phyloP scores from a whole-genome alignment of 2,888 invertebrate species.

The Biston stratarius region DNA sequence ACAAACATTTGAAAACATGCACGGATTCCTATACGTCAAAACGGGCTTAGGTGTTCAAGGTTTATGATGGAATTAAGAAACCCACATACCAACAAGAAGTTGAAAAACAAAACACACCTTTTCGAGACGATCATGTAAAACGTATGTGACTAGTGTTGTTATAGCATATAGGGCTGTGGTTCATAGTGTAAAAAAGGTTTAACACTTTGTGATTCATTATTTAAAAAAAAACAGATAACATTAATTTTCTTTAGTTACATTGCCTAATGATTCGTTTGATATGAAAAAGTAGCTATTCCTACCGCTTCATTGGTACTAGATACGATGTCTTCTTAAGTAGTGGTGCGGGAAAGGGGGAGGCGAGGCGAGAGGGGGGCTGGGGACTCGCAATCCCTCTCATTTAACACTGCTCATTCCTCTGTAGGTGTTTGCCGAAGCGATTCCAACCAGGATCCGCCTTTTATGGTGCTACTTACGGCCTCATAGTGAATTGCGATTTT shows the following conservation, averaged over 20 bases:
- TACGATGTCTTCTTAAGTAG: constrained; percentile 68
- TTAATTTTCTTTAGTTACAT: constrained; percentile 43
- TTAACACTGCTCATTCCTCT: constrained; percentile 84
- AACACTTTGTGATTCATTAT: no score
- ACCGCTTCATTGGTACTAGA: constrained; percentile 68
- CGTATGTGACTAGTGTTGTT: no score
- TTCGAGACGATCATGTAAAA: no score
- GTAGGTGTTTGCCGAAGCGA: constrained; percentile 86
- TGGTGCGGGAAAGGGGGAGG: constrained; percentile 53
- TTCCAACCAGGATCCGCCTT: constrained; percentile 80
- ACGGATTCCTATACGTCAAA: no score
- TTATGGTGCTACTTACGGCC: constrained; percentile 83
- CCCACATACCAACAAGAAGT: no score
- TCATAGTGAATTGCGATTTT: constrained; percentile 86
- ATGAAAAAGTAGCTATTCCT: constrained; percentile 65
- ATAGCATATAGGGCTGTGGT: no score
- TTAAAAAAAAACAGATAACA: neutral
- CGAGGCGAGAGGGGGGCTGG: constrained; percentile 46
- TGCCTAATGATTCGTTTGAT: constrained; percentile 66
- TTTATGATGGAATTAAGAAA: no score
- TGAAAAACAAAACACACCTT: no score
- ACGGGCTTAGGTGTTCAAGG: no score
- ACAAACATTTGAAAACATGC: no score
- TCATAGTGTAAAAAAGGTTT: no score
- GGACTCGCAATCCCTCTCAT: constrained; percentile 83